Evolutionary conservation across 1,140 invertebrate genomes (phyloP).

Genomic region (Eumaeus atala): DNA sequence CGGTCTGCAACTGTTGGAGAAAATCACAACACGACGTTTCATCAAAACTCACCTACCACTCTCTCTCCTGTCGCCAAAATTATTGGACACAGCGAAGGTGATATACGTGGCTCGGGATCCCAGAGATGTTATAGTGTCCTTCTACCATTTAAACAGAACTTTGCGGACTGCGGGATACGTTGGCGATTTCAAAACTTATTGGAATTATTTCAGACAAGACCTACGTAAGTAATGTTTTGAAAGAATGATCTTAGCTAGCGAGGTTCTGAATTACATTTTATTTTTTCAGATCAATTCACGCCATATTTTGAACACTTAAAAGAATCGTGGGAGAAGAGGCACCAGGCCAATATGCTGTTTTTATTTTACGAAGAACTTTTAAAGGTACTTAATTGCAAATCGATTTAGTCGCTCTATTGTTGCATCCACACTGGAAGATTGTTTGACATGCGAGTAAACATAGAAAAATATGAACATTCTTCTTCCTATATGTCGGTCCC

Average conservation of each 20-base stretch:
- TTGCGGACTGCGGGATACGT: conserved; percentile 82
- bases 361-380: conserved; percentile 88
- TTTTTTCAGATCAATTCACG: conserved; percentile 78
- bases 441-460: too few species aligned
- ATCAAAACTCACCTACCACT: conserved; percentile 58
- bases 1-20: conserved; percentile 38
- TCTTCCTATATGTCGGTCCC: too few species aligned
- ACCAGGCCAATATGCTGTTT: conserved; percentile 83
- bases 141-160: conserved; percentile 84
- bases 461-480: too few species aligned
- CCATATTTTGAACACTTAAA: conserved; percentile 85
- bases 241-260: too few species aligned
- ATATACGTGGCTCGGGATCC: conserved; percentile 88
- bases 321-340: conserved; percentile 79
- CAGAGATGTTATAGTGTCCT: conserved; percentile 90
- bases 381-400: too few species aligned
- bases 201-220: conserved; percentile 83
- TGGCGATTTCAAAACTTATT: conserved; percentile 84
- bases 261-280: not conserved
- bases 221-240: conserved; percentile 75
- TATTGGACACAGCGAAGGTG: conserved; percentile 51
- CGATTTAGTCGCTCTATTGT: too few species aligned
- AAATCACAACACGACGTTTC: conserved; percentile 65
- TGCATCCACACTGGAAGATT: too few species aligned
- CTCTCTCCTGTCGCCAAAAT: conserved; percentile 78